Percentiles rank a stretch among this genome's conserved stretches.
phyloP scores from a whole-genome alignment of 2,888 invertebrate species.

The Pachycephus smyrnensis region DNA sequence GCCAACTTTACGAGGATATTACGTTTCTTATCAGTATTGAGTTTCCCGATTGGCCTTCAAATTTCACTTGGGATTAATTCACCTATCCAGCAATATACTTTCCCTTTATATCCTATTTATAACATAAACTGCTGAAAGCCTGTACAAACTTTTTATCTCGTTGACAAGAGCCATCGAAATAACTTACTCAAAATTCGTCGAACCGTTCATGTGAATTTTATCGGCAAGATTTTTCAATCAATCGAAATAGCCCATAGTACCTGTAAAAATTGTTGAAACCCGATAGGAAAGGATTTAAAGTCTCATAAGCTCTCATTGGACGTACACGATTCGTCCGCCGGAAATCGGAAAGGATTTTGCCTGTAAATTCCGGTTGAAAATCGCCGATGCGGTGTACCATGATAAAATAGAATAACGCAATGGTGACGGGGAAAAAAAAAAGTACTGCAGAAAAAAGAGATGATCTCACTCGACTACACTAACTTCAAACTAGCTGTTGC shows the following conservation, averaged over 20 bases:
- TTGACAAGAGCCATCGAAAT: background rate
- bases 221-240: background rate
- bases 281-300: background rate
- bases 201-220: background rate
- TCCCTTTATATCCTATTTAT: no score
- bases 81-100: no score
- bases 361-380: background rate
- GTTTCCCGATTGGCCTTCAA: background rate
- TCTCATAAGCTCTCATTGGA: background rate
- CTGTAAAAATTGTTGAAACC: background rate
- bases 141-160: background rate
- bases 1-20: background rate
- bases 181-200: background rate
- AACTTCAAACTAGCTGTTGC: conserved; percentile 25
- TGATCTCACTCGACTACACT: conserved; percentile 5
- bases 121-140: background rate
- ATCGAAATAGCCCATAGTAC: background rate
- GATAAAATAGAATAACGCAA: background rate
- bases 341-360: background rate
- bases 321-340: background rate
- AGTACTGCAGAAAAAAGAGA: conserved; percentile 15
- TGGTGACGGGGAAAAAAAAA: conserved; percentile 11
- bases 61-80: background rate
- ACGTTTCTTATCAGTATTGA: background rate
- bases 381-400: background rate